Conservation (phyloP, 2,888 invertebrate genomes). For the Pomacea canaliculata region DNA sequence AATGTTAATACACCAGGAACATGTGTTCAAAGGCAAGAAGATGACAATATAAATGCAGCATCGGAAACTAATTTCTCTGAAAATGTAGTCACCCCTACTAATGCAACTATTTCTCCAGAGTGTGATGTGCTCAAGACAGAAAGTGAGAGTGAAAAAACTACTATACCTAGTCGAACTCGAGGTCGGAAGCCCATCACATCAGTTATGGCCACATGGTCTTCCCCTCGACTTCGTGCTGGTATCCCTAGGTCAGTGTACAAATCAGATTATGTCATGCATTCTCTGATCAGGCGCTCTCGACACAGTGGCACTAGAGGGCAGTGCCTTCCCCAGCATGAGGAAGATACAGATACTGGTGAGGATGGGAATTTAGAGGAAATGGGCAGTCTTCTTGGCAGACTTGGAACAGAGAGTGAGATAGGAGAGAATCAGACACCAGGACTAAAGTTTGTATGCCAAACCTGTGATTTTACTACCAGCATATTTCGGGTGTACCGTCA, state of each 20-base stretch:
- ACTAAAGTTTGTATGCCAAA: constrained; percentile 34
- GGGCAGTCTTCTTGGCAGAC: constrained; percentile 4
- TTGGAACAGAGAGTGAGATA: background rate
- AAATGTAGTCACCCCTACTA: constrained; percentile 1
- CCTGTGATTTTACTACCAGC: constrained; percentile 30
- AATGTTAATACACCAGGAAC: background rate
- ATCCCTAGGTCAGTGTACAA: constrained; percentile 13
- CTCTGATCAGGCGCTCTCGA: constrained; percentile 24
- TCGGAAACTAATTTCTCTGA: constrained; percentile 2
- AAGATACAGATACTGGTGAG: constrained; percentile 7
- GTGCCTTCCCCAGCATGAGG: background rate
- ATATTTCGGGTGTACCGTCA: constrained; percentile 32
- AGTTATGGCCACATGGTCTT: constrained; percentile 26
- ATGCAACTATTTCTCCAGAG: background rate
- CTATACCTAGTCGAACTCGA: constrained; percentile 14
- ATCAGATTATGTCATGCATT: constrained; percentile 31
- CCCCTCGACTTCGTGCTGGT: constrained; percentile 20
- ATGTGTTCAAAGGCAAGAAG: background rate
- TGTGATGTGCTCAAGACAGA: background rate
- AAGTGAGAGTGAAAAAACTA: constrained; percentile 1
- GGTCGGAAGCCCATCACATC: constrained; percentile 31
- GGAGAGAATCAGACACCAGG: constrained; percentile 9
- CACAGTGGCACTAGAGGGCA: background rate
- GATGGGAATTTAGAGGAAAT: constrained; percentile 13
- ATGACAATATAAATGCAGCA: background rate